A percentile compares a stretch with the other conserved stretches of the same genome.
Conservation (phyloP, 2,888 invertebrate species). For the Gonocerus acuteangulatus region DNA sequence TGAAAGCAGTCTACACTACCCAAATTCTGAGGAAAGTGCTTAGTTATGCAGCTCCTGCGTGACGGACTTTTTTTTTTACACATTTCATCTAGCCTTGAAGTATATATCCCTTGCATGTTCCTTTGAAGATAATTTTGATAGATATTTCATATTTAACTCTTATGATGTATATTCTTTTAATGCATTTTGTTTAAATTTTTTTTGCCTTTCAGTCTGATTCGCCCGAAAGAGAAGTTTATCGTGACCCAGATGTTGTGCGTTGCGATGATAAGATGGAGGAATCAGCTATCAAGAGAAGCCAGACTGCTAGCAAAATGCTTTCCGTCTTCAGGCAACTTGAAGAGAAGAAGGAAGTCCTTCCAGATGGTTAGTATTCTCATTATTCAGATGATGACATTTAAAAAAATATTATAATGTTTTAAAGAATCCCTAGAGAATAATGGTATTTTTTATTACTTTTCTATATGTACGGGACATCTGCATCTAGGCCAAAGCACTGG, state of each 20-base stretch:
- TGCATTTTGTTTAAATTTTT: no score
- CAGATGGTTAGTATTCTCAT: slow-evolving; percentile 43
- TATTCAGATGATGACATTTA: background rate
- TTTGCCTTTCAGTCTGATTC: slow-evolving; percentile 49
- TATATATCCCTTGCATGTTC: no score
- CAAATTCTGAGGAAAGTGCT: no score
- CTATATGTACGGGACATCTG: no score
- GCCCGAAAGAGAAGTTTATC: slow-evolving; percentile 64
- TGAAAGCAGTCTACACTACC: no score
- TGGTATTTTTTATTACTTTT: background rate
- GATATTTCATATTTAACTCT: no score
- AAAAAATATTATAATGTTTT: background rate
- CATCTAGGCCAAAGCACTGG: no score
- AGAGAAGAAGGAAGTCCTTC: slow-evolving; percentile 51
- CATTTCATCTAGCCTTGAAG: no score
- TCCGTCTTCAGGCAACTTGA: slow-evolving; percentile 84
- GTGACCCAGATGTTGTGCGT: slow-evolving; percentile 64
- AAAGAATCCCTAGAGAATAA: background rate
- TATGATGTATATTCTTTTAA: no score
- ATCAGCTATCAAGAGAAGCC: slow-evolving; percentile 50
- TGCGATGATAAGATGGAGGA: slow-evolving; percentile 49
- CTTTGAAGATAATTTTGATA: no score
- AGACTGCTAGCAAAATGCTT: slow-evolving; percentile 80
- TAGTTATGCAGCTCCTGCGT: no score
- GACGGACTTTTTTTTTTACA: no score